Evolutionary conservation across 2,888 invertebrate genomes (phyloP).

Genomic region (Acleris emargana): DNA sequence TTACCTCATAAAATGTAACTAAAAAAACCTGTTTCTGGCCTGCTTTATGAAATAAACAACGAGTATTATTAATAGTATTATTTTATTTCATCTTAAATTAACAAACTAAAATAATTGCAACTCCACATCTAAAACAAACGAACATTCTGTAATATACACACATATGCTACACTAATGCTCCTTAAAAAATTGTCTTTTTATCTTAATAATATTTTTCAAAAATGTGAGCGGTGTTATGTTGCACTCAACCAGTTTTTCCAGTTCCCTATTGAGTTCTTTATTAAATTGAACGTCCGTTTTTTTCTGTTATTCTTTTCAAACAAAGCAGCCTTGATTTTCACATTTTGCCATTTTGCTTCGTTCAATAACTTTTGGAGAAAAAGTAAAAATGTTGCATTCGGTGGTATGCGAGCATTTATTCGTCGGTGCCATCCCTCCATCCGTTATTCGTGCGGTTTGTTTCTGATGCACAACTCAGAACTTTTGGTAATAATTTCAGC

Average conservation of each 20-base stretch:
- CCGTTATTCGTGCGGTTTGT: conserved; percentile 1
- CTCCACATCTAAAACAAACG: too few species aligned
- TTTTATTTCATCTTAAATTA: too few species aligned
- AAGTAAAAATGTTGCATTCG: neutral
- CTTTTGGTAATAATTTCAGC: neutral
- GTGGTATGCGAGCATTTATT: neutral
- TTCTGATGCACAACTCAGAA: neutral
- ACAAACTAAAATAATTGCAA: too few species aligned
- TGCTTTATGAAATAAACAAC: too few species aligned
- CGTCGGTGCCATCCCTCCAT: conserved; percentile 3
- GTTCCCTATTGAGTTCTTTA: neutral
- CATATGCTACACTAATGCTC: too few species aligned
- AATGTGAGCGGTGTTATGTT: too few species aligned
- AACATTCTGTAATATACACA: too few species aligned
- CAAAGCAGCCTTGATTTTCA: neutral
- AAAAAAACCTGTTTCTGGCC: too few species aligned
- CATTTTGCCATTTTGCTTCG: neutral
- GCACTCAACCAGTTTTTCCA: neutral
- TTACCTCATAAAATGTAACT: too few species aligned
- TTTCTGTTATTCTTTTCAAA: neutral
- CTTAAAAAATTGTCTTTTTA: too few species aligned
- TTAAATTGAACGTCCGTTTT: neutral
- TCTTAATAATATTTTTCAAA: too few species aligned
- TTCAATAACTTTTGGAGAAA: neutral
- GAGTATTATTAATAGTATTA: too few species aligned